Percentiles rank a stretch among this genome's conserved stretches.
Conservation (phyloP, 2,888 invertebrate genomes). For the Bombyx huttoni region DNA sequence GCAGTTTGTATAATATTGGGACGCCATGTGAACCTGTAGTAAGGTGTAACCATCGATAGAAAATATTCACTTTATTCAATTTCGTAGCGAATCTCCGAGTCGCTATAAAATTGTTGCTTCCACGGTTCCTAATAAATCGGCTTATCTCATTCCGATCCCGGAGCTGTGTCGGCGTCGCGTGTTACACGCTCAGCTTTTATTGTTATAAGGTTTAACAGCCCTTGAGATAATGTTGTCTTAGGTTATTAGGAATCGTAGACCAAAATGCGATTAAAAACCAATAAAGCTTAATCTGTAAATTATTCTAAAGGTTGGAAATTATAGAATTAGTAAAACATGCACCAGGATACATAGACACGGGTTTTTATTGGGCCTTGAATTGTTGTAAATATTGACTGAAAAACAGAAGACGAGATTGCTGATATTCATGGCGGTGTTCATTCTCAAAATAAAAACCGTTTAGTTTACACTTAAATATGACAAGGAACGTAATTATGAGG, state of each 20-base stretch:
- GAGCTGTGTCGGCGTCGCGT: background rate
- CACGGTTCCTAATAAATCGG: slow-evolving; percentile 35
- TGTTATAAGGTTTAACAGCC: slow-evolving; percentile 3
- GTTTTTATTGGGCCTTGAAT: too few species aligned
- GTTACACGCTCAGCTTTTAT: background rate
- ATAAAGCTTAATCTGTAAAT: too few species aligned
- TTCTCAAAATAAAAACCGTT: too few species aligned
- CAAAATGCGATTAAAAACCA: background rate
- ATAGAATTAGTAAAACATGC: too few species aligned
- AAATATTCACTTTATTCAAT: slow-evolving; percentile 39
- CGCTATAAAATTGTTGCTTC: slow-evolving; percentile 35
- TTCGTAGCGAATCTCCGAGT: slow-evolving; percentile 19
- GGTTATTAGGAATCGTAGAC: background rate
- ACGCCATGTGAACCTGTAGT: background rate
- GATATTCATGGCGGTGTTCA: too few species aligned
- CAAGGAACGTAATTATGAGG: too few species aligned
- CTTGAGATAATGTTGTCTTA: background rate
- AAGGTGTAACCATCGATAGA: slow-evolving; percentile 10
- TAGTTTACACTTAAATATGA: too few species aligned
- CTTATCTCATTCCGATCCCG: slow-evolving; percentile 14
- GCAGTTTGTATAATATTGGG: background rate
- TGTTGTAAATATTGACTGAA: too few species aligned
- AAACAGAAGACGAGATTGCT: too few species aligned
- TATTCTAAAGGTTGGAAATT: too few species aligned
- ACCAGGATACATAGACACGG: too few species aligned